phyloP scores from a whole-genome alignment of 2,113 vertebrate genomes.

The Podocnemis expansa region DNA sequence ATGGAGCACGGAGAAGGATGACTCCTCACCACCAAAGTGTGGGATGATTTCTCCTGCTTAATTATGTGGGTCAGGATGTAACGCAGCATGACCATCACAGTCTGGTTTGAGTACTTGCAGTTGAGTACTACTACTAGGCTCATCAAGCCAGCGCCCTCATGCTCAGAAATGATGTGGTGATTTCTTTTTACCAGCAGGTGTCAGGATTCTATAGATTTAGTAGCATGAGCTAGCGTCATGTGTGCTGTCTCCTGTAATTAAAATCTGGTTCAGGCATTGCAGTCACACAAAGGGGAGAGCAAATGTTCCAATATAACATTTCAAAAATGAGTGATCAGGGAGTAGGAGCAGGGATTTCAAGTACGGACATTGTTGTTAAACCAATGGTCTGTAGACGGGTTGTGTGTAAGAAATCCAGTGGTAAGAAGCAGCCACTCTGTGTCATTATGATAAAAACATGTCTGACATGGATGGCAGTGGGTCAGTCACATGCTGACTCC shows the following conservation, averaged over 20 bases:
- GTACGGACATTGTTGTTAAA: not conserved
- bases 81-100: not conserved
- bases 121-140: not conserved
- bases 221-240: not conserved
- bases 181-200: constrained; percentile 65
- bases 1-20: not conserved
- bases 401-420: not conserved
- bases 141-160: not conserved
- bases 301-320: not conserved
- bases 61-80: not conserved
- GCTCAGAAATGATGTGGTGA: not conserved
- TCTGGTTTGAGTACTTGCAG: not conserved
- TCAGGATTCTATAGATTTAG: constrained; percentile 62
- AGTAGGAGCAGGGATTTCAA: not conserved
- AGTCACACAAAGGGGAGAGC: not conserved
- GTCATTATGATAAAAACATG: not conserved
- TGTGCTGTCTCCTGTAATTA: not conserved
- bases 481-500: not conserved
- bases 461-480: not conserved
- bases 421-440: constrained; percentile 2
- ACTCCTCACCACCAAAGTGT: not conserved
- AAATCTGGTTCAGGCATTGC: not conserved
- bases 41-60: not conserved
- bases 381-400: not conserved
- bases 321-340: not conserved